A percentile compares a stretch with the other conserved stretches of the same genome.
These are phyloP conservation scores for Alcedo atthis DNA, from an alignment of 2,797 vertebrate genomes.

Conservation along the genomic window DNA sequence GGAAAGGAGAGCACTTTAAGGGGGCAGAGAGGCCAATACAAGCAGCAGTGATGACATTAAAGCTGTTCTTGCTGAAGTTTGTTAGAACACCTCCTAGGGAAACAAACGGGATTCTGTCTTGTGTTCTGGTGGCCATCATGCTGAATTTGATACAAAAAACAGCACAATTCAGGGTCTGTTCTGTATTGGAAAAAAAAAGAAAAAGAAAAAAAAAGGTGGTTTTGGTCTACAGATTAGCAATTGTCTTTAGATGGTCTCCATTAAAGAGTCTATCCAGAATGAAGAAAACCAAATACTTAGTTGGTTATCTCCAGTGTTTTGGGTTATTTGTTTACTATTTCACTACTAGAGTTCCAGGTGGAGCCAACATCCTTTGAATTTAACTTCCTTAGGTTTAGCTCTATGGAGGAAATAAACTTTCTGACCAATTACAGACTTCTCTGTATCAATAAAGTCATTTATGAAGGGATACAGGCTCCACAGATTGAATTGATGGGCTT, in stretches of 20 bases:
- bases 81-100: conserved; percentile 58
- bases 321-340: conserved; percentile 24
- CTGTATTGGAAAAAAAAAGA: conserved; percentile 4
- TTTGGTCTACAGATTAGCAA: conserved; percentile 67
- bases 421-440: not conserved
- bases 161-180: conserved; percentile 70
- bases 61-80: conserved; percentile 51
- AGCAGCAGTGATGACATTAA: not conserved
- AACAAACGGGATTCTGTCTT: conserved; percentile 68
- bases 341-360: not conserved
- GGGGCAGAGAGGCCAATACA: not conserved
- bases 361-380: conserved; percentile 13
- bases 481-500: not conserved
- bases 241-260: conserved; percentile 43
- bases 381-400: not conserved
- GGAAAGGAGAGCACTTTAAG: not conserved
- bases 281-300: conserved; percentile 61
- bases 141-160: conserved; percentile 60
- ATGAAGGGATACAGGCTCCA: not conserved
- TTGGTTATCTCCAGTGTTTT: not conserved
- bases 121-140: conserved; percentile 13
- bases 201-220: conserved; percentile 17
- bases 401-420: not conserved
- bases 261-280: conserved; percentile 65
- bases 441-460: not conserved